Evolutionary conservation across 2,113 vertebrate species (phyloP).

Genomic region (Lasiurus cinereus): DNA sequence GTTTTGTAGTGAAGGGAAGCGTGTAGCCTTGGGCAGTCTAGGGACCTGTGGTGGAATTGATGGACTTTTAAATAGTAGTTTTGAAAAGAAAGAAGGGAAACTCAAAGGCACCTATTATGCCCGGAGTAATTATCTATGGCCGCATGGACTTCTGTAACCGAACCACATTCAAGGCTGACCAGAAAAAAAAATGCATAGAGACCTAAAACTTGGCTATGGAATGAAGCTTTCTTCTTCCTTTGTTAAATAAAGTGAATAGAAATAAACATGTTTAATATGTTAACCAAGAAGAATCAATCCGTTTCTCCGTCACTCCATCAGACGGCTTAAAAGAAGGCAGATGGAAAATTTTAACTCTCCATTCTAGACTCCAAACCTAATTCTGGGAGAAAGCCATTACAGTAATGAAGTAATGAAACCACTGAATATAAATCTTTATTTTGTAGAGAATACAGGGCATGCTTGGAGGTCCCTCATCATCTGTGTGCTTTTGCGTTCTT

Average conservation of each 20-base stretch:
- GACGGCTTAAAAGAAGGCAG: conserved; percentile 28
- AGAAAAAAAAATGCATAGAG: conserved; percentile 21
- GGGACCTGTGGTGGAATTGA: neutral
- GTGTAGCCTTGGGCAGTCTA: neutral
- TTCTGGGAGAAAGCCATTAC: conserved; percentile 60
- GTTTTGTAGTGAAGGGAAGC: neutral
- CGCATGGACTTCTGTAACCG: neutral
- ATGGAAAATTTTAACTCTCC: conserved; percentile 64
- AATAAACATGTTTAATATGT: conserved; percentile 23
- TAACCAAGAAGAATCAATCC: conserved; percentile 12
- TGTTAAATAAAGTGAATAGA: neutral
- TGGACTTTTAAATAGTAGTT: neutral
- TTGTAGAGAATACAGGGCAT: neutral
- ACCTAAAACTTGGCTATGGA: neutral
- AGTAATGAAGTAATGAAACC: conserved; percentile 62
- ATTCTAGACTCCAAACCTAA: conserved; percentile 28
- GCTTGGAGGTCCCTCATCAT: neutral
- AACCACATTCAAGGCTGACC: neutral
- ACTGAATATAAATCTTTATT: conserved; percentile 56
- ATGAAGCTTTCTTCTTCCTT: neutral
- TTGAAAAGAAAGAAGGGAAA: neutral
- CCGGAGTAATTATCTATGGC: neutral
- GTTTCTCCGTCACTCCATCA: neutral
- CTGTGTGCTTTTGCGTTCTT: neutral
- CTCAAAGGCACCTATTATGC: neutral